Conservation (phyloP, 2,888 invertebrate genomes). For the Dynastes maya region DNA sequence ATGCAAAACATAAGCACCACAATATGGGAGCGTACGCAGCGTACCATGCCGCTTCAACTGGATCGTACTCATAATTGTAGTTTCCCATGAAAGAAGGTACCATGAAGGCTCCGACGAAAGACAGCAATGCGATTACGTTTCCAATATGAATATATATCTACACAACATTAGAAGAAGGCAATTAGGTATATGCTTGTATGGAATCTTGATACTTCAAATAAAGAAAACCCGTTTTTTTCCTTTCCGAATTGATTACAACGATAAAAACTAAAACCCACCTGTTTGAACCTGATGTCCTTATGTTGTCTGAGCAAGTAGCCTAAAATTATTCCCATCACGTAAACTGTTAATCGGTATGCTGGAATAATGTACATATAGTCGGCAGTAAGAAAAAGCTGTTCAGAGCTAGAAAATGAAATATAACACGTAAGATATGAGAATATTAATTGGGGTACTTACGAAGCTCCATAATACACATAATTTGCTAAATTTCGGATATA, state of each 20-base stretch:
- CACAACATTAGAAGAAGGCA: conserved; percentile 53
- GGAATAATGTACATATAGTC: conserved; percentile 81
- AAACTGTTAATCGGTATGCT: conserved; percentile 78
- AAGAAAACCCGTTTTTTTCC: not conserved
- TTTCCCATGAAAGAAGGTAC: conserved; percentile 79
- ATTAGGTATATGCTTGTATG: not conserved
- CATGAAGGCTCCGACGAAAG: conserved; percentile 74
- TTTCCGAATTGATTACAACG: not conserved
- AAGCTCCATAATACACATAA: conserved; percentile 80
- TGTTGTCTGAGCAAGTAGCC: conserved; percentile 75
- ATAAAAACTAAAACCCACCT: conserved; percentile 64
- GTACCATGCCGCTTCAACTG: conserved; percentile 78
- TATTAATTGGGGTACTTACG: conserved; percentile 72
- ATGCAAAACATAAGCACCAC: conserved; percentile 80
- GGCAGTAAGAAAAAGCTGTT: conserved; percentile 79
- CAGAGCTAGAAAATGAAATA: conserved; percentile 70
- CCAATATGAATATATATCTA: conserved; percentile 72
- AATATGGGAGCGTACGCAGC: conserved; percentile 81
- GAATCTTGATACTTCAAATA: not conserved
- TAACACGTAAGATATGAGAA: not conserved
- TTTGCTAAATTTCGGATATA: conserved; percentile 76
- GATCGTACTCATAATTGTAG: conserved; percentile 76
- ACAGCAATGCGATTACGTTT: conserved; percentile 72
- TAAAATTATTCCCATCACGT: conserved; percentile 78
- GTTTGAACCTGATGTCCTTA: conserved; percentile 69